Evolutionary conservation across 1,140 invertebrate genomes (phyloP).

Genomic region (Carposina sasakii): DNA sequence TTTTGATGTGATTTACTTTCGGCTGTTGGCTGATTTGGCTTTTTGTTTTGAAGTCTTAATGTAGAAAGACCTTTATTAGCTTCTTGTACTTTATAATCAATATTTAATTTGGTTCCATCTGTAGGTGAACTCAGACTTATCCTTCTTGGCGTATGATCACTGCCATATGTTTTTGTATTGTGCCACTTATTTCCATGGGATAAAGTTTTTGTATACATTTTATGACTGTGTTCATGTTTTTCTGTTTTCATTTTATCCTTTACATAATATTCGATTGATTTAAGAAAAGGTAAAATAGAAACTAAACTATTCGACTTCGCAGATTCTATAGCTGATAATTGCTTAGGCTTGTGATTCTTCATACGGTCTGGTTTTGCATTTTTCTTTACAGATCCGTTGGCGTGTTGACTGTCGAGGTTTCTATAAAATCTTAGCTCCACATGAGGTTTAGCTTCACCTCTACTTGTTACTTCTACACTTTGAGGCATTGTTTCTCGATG

Average conservation of each 20-base stretch:
- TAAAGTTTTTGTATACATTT: conserved; percentile 43
- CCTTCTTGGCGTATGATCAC: conserved; percentile 43
- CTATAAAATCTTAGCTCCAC: conserved; percentile 37
- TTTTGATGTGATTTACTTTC: too few species aligned
- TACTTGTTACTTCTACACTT: conserved; percentile 38
- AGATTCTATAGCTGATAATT: conserved; percentile 9
- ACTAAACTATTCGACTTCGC: conserved; percentile 31
- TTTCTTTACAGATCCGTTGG: conserved; percentile 12
- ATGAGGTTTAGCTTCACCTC: conserved; percentile 26
- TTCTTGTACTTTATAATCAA: conserved; percentile 28
- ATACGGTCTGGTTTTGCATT: conserved; percentile 11
- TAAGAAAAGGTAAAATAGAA: conserved; percentile 48
- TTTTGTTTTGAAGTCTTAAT: too few species aligned
- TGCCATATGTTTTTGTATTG: conserved; percentile 51
- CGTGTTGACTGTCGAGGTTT: conserved; percentile 22
- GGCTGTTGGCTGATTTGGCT: too few species aligned
- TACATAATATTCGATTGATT: conserved; percentile 44
- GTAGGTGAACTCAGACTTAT: conserved; percentile 28
- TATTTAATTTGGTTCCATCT: conserved; percentile 16
- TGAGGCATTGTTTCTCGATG: conserved; percentile 32
- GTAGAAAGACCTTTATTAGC: conserved; percentile 38
- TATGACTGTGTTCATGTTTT: conserved; percentile 15
- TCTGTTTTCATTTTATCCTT: conserved; percentile 14
- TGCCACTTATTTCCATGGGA: conserved; percentile 52
- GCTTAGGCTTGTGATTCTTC: too few species aligned